Evolutionary conservation across 2,888 invertebrate genomes (phyloP).

Genomic region (Eledona agricola): DNA sequence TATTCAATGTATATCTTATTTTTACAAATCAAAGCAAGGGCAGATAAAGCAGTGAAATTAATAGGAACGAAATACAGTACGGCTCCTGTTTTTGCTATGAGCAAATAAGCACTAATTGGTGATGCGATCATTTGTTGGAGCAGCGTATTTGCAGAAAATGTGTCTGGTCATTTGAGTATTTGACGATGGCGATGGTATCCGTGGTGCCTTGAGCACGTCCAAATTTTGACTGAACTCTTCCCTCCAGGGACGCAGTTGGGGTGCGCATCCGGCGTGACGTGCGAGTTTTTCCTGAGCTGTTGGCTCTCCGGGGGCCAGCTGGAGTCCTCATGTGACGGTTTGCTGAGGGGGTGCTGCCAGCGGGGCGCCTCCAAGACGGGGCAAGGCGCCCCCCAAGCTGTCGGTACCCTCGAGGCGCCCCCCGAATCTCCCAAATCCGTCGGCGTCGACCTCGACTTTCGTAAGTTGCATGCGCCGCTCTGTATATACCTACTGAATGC

Average conservation of each 20-base stretch:
- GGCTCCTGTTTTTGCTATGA: too few species aligned
- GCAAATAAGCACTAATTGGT: too few species aligned
- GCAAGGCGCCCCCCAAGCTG: conserved; percentile 71
- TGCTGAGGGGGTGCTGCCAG: conserved; percentile 88
- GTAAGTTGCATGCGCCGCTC: too few species aligned
- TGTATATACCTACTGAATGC: conserved; percentile 55
- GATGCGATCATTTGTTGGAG: too few species aligned
- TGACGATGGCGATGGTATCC: too few species aligned
- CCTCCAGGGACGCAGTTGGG: conserved; percentile 61
- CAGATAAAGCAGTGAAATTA: too few species aligned
- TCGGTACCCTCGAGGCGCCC: conserved; percentile 69
- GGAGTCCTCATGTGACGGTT: conserved; percentile 78
- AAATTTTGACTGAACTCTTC: conserved; percentile 21
- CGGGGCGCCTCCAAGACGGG: conserved; percentile 73
- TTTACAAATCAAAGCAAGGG: too few species aligned
- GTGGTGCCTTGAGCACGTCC: too few species aligned
- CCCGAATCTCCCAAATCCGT: conserved; percentile 68
- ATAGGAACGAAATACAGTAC: too few species aligned
- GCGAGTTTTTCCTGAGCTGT: conserved; percentile 91
- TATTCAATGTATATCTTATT: too few species aligned
- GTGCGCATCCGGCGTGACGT: conserved; percentile 79
- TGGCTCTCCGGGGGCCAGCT: conserved; percentile 90
- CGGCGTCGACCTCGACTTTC: conserved; percentile 63
- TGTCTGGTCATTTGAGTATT: too few species aligned
- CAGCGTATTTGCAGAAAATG: too few species aligned